Base-by-base conservation (phyloP, 2,113 vertebrate genomes). In the Semnornis frantzii region DNA sequence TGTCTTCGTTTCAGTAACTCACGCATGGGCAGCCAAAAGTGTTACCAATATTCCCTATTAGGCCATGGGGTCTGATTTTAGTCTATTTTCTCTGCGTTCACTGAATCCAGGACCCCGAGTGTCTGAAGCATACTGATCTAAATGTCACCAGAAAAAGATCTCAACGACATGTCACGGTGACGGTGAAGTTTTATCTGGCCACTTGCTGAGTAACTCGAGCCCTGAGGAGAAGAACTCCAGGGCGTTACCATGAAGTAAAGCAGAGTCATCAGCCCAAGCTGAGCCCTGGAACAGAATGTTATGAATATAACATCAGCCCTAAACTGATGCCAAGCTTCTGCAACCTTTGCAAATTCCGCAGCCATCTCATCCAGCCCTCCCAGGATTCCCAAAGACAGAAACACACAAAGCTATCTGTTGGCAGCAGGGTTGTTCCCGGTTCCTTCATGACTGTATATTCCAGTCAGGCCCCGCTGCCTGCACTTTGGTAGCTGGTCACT, bases 241-340 rank as follows among this genome's bases (percentile, higher is more conserved):
- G 94, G 94, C 71, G 95, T 95, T 91, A 48, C 95, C 91, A 75
- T 87, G 25, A 87, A 83, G 89, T 93, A 94, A 95, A 0, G 4
- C 48, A 34, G 71, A 96, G 63, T 95, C 93, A 93, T 74, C 89
- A 81, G 76, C 66, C 84, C 76, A 63, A 85, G 83, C 46, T 54
- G 75, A 76, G 65, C 64, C 24, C 34, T 96, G 96, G 94, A 96
- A 95, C 95, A 94, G 85, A 79, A 80, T 44, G 77, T 95, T 89
- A 96, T 42, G 73, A 58, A 37, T 86, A 68, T 76, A 94, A 94
- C 92, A 89, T 89, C 91, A 83, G 4, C 33, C 64, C 5, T 31
- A 55, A 71, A 92, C 71, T 1, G 7, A 27, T 93, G 94, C 96
- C 96, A 96, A 87, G 37, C 84, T 80, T 44, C 82, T 85, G 75